Evolutionary conservation across 2,797 vertebrate species (phyloP), one percentile per base, ranked within the genome.

Genomic region (Diplodus puntazzo): DNA sequence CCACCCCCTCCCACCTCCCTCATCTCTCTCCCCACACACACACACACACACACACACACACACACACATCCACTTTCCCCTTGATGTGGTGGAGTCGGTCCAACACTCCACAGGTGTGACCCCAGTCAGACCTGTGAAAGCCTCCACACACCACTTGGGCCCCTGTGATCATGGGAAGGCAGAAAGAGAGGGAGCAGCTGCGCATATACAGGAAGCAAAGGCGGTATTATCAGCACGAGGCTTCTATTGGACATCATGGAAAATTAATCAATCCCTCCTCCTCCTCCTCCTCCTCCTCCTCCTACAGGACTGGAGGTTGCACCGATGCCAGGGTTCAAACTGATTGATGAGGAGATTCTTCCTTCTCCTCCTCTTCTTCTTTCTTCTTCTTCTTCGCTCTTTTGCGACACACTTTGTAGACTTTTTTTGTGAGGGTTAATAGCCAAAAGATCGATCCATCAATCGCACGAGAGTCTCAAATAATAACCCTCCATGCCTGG

Each of bases 31-130:
- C 43, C 25, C 25, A 25, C 25, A 25, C 25, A 25, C 25, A 25
- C 68, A 84, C 54, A 67, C 53, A 46, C 58, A 68, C 66, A 55
- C 66, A 14, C 63, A 84, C 68, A 84, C 54, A 67, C 53, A 46
- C 58, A 68, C 66, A 55, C 66, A 14, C 63, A 69, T 55, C 58
- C 53, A 75, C 78, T 77, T 76, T 70, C 45, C 85, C 81, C 89
- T 88, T 88, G 87, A 89, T 87, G 86, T 84, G 78, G 65, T 88
- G 87, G 87, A 84, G 64, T 54, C 50, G 13, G 73, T 85, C 88
- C 88, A 91, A 66, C 80, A 70, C 84, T 90, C 89, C 87, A 92
- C 93, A 93, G 91, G 91, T 94, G 93, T 91, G 91, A 91, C 86
- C 86, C 88, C 25, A 78, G 59, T 86, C 81, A 88, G 76, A 89